Base-by-base conservation (phyloP, 2,797 vertebrate species). In the Enteromius viviparus region DNA sequence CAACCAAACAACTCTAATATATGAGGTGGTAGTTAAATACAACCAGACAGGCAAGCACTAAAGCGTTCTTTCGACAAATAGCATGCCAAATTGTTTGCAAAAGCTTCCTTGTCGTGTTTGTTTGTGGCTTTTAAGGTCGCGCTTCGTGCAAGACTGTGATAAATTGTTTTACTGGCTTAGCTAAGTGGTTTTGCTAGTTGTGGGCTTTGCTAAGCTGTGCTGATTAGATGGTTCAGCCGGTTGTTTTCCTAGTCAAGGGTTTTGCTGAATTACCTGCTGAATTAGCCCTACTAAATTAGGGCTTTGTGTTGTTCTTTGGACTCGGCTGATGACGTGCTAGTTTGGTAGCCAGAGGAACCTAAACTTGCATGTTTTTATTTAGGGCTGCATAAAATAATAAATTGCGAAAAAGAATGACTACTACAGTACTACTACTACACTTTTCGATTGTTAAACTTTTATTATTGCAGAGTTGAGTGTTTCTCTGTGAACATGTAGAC, bases 1-100 rank as follows among this genome's bases (percentile, higher is more conserved):
- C 70, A 40, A 71, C 49, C 85, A 86, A 83, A 86, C 85, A 86
- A 45, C 53, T 80, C 5, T 60, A 76, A 86, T 58, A 70, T 75
- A 82, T 60, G 60, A 79, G 76, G 84, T 82, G 79, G 64, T 76
- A n/a, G 60, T 60, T 68, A 72, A 86, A 83, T 26, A 74, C 15
- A 23, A 78, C 37, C 60, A 78, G 47, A 11, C n/a, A 42, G 42
- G 68, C 37, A 14, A 49, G 26, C 23, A 26, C n/a, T 78, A 85
- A 78, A 82, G 51, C 62, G 10, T 60, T 82, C 75, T 51, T 51
- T 72, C 4, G 23, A 51, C 23, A 55, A 64, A 60, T 64, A 42
- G 45, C 65, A 53, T 55, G 29, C 45, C 51, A 42, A 51, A 68
- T 15, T 51, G 81, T 68, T 47, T 82, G 49, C 26, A 19, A 60